Evolutionary conservation across 2,888 invertebrate genomes (phyloP), one percentile per base, ranked within the genome.

Genomic region (Trichacis sp.): DNA sequence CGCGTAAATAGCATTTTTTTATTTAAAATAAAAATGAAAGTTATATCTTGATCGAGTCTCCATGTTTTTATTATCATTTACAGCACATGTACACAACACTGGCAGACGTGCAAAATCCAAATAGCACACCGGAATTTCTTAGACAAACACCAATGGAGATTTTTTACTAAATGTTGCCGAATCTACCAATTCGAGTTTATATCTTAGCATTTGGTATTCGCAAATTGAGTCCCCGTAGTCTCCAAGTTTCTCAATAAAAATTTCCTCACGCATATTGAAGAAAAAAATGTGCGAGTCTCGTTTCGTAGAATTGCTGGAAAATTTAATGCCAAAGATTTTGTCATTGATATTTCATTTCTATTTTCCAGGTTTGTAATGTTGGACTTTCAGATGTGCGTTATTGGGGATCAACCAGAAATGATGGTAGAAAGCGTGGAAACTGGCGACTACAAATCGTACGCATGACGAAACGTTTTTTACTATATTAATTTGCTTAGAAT

Each of bases 161-260:
- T 60, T 87, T 98, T 49, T 98, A 98, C 84, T 92, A 92, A 85
- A 94, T 98, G 88, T 85, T 98, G 70, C 97, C 98, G 0, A 96
- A 95, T 86, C 87, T 99, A 98, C 85, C 99, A 99, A 86, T 99
- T 98, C 87, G 99, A 99, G 86, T 98, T 96, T 82, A 96, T 98
- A 92, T 96, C 97, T 1, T 98, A 99, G 85, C 98, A 99, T 86
- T 88, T 99, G 73, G 97, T 99, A 8, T 98, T 98, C 86, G 98
- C 98, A 61, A 99, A 99, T 84, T 99, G 98, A 81, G 97, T 99
- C 85, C 99, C 99, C 0, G 86, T 99, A 65, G 96, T 99, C 17
- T 87, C 99, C 54, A 99, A 99, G 84, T 99, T 99, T 86, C 95
- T 99, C 85, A 99, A 99, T 85, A 98, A 99, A 85, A 97, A 98